Percentiles rank a stretch among this genome's conserved stretches.
These are phyloP conservation scores for Drosophila vallismaia DNA, from an alignment of 2,888 invertebrate genomes.

Conservation along the genomic window DNA sequence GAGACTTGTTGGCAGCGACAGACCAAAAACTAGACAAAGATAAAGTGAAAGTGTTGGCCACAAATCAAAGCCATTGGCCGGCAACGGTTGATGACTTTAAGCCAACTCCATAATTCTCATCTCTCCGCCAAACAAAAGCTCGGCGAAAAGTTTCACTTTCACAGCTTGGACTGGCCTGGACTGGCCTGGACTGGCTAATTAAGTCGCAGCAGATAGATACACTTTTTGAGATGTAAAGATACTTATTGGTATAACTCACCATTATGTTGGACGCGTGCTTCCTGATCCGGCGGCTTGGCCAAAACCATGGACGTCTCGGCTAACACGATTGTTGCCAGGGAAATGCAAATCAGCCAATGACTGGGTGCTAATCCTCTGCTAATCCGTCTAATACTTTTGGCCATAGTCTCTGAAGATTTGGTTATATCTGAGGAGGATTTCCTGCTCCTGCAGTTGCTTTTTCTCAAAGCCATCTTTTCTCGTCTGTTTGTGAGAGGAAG, in stretches of 20 bases:
- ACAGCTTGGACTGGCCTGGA: slow-evolving; percentile 7
- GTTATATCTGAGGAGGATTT: slow-evolving; percentile 29
- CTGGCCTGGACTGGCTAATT: slow-evolving; percentile 20
- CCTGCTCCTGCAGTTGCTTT: slow-evolving; percentile 21
- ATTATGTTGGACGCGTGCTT: slow-evolving; percentile 51
- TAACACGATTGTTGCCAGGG: slow-evolving; percentile 12
- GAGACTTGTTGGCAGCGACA: slow-evolving; percentile 1
- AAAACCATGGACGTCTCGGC: slow-evolving; percentile 20
- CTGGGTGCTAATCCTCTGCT: slow-evolving; percentile 19
- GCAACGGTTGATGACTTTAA: slow-evolving; percentile 39
- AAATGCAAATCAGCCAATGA: slow-evolving; percentile 12
- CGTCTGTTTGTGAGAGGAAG: not conserved
- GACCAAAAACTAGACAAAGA: slow-evolving; percentile 28
- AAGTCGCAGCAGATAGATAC: slow-evolving; percentile 14
- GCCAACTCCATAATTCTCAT: slow-evolving; percentile 54
- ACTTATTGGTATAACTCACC: slow-evolving; percentile 56
- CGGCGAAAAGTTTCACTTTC: slow-evolving; percentile 39
- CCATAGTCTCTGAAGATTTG: not conserved
- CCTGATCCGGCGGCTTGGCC: slow-evolving; percentile 53
- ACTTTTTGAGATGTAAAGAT: not conserved
- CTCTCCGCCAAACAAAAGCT: slow-evolving; percentile 20
- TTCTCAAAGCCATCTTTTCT: slow-evolving; percentile 13
- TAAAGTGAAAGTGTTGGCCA: slow-evolving; percentile 72
- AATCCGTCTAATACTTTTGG: not conserved
- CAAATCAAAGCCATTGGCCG: slow-evolving; percentile 61